Evolutionary conservation across 2,888 invertebrate species (phyloP).

Genomic region (Meganola albula): DNA sequence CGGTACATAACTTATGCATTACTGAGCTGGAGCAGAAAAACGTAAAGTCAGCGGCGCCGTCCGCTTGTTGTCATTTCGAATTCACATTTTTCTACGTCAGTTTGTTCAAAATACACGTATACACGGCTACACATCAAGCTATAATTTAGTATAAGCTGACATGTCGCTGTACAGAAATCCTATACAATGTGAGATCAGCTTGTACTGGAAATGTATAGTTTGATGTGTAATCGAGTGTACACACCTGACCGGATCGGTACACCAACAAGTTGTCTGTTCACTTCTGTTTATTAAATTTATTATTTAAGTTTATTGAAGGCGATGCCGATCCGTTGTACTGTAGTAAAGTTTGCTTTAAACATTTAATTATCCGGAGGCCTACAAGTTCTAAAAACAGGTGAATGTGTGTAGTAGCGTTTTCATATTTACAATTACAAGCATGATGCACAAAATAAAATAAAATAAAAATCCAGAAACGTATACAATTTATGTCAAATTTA

Average conservation of each 20-base stretch:
- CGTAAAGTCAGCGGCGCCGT: slow-evolving; percentile 12
- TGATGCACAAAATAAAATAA: slow-evolving; percentile 55
- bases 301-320: too few species aligned
- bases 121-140: too few species aligned
- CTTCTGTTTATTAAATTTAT: too few species aligned
- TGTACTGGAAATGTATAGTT: too few species aligned
- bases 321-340: too few species aligned
- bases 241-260: too few species aligned
- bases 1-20: slow-evolving; percentile 46
- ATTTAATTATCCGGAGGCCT: too few species aligned
- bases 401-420: slow-evolving; percentile 44
- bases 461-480: slow-evolving; percentile 25
- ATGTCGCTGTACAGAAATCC: slow-evolving; percentile 34
- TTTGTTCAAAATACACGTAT: too few species aligned
- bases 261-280: too few species aligned
- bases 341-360: too few species aligned
- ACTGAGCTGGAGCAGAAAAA: slow-evolving; percentile 34
- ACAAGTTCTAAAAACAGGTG: slow-evolving; percentile 26
- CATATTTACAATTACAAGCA: slow-evolving; percentile 63
- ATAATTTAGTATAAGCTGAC: slow-evolving; percentile 28
- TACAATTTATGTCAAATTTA: slow-evolving; percentile 34
- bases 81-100: slow-evolving; percentile 14
- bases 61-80: slow-evolving; percentile 11
- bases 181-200: too few species aligned
- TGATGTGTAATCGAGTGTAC: too few species aligned